phyloP scores from a whole-genome alignment of 2,113 vertebrate species.

The Corydoras sp. region DNA sequence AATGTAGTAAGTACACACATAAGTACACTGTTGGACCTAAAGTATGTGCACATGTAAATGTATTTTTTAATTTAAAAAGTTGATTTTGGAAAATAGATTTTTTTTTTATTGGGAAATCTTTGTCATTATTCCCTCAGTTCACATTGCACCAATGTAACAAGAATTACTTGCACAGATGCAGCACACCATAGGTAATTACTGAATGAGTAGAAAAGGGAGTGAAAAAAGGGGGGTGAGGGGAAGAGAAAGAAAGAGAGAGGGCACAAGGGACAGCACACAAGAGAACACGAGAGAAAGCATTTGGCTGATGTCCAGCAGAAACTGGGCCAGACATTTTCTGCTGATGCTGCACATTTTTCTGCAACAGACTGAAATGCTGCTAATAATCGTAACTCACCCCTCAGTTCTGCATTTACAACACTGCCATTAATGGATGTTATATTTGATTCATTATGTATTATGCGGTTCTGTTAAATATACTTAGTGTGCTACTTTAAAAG shows the following conservation, averaged over 20 bases:
- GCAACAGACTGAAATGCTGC: background rate
- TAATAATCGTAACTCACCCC: background rate
- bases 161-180: conserved; percentile 35
- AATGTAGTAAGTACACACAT: too few relatives aligned
- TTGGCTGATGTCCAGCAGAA: background rate
- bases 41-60: too few relatives aligned
- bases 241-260: conserved; percentile 16
- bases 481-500: background rate
- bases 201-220: background rate
- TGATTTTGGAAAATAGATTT: too few relatives aligned
- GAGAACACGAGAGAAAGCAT: background rate
- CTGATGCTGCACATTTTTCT: background rate
- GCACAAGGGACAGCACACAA: background rate
- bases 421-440: background rate
- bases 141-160: background rate
- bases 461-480: background rate
- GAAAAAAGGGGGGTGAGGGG: background rate
- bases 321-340: background rate
- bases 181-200: conserved; percentile 34
- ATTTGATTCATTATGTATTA: background rate
- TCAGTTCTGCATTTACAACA: background rate
- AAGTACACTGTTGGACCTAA: too few relatives aligned
- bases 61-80: too few relatives aligned
- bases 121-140: too few relatives aligned
- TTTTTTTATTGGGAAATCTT: too few relatives aligned